These are phyloP conservation scores for Chrysoperla carnea DNA, from an alignment of 1,140 invertebrate species.

Conservation along the genomic window DNA sequence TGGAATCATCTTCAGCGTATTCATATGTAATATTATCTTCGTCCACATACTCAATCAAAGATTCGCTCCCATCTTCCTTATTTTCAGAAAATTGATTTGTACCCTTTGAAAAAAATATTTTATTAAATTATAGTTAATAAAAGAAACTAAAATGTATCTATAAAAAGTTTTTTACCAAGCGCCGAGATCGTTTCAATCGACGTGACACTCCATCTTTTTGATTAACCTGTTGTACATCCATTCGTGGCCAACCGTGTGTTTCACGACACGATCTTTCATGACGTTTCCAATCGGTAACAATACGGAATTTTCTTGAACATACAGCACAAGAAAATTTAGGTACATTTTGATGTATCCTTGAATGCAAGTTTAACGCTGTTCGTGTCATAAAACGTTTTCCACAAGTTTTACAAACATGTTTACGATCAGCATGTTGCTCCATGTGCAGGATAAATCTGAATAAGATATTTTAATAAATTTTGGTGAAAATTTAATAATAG, in stretches of 20 bases:
- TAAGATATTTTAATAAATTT: too few species aligned
- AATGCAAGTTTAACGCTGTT: neutral
- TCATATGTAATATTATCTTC: too few species aligned
- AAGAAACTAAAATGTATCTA: neutral
- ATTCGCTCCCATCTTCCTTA: neutral
- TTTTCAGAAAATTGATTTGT: neutral
- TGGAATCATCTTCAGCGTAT: too few species aligned
- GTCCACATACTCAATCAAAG: too few species aligned
- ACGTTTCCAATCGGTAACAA: neutral
- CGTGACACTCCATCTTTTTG: too few species aligned
- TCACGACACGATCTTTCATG: neutral
- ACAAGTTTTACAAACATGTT: neutral
- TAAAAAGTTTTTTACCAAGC: neutral
- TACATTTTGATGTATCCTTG: neutral
- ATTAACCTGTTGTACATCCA: neutral
- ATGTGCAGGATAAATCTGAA: neutral
- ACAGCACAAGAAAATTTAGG: neutral
- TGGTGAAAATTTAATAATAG: too few species aligned
- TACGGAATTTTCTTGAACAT: neutral
- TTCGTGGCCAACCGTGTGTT: neutral
- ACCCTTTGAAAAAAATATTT: neutral
- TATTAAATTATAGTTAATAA: neutral
- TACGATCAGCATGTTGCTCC: neutral
- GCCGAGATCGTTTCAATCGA: too few species aligned
- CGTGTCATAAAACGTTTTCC: neutral